Evolutionary conservation across 1,140 invertebrate genomes (phyloP).

Genomic region (Ceratina japonica): DNA sequence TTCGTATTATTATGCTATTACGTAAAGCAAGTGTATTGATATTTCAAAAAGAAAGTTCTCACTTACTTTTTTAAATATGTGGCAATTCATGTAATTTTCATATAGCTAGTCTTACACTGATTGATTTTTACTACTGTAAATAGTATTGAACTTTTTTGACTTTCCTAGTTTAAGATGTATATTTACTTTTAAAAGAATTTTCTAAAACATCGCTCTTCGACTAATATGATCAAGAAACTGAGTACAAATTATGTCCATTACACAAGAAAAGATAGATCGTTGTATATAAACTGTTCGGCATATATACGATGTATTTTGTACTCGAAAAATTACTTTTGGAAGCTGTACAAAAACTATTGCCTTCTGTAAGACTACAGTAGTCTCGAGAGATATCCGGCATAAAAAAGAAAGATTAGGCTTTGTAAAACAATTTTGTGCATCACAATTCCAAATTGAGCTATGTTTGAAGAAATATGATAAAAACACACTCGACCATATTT

Average conservation of each 20-base stretch:
- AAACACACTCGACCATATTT: constrained; percentile 47
- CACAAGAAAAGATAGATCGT: constrained; percentile 33
- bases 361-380: constrained; percentile 40
- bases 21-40: neutral
- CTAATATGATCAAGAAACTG: constrained; percentile 50
- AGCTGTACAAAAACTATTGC: constrained; percentile 49
- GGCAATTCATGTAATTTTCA: neutral
- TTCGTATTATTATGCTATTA: constrained; percentile 8
- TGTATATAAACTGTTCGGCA: constrained; percentile 53
- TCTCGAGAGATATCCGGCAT: constrained; percentile 9
- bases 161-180: constrained; percentile 31
- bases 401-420: constrained; percentile 30
- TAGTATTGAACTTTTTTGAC: constrained; percentile 15
- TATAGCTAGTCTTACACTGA: constrained; percentile 39
- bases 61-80: constrained; percentile 15
- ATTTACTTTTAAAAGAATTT: constrained; percentile 27
- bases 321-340: constrained; percentile 41
- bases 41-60: constrained; percentile 10
- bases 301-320: constrained; percentile 53
- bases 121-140: constrained; percentile 46
- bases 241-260: constrained; percentile 63
- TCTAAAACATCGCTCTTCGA: constrained; percentile 33
- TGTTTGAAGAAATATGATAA: constrained; percentile 32
- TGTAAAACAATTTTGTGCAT: constrained; percentile 35
- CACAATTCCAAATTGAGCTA: constrained; percentile 32